Evolutionary conservation across 2,888 invertebrate species (phyloP).

Genomic region (Deilephila porcellus): DNA sequence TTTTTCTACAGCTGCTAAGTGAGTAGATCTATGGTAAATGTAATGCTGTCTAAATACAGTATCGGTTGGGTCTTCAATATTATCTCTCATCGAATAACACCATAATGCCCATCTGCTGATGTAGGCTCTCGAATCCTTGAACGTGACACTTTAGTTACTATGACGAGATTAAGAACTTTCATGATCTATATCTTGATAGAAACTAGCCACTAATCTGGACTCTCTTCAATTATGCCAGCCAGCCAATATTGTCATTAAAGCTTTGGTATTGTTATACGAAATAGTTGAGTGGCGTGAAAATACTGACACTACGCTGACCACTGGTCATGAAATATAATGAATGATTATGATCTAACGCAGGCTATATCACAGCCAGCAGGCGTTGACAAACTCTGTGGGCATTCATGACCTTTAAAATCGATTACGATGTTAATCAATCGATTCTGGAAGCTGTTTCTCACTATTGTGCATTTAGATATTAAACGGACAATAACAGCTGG

Average conservation of each 20-base stretch:
- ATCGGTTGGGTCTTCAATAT: too few species aligned
- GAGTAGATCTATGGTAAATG: too few species aligned
- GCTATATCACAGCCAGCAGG: neutral
- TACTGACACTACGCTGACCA: neutral
- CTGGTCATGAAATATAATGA: neutral
- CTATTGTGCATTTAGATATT: slow-evolving; percentile 10
- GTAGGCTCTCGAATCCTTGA: too few species aligned
- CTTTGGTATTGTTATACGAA: neutral
- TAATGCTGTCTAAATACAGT: too few species aligned
- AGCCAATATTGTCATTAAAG: neutral
- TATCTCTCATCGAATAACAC: too few species aligned
- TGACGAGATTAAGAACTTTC: too few species aligned
- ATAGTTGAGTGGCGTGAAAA: neutral
- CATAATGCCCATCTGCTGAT: too few species aligned
- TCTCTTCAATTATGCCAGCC: too few species aligned
- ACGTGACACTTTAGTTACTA: too few species aligned
- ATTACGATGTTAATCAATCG: slow-evolving; percentile 6
- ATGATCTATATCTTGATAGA: too few species aligned
- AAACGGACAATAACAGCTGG: slow-evolving; percentile 6
- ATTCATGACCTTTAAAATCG: neutral
- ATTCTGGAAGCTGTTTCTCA: neutral
- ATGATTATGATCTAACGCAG: neutral
- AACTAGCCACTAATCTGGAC: too few species aligned
- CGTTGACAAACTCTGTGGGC: neutral
- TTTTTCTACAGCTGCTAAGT: too few species aligned